phyloP scores from a whole-genome alignment of 1,140 invertebrate genomes.

The Procambarus virginalis region DNA sequence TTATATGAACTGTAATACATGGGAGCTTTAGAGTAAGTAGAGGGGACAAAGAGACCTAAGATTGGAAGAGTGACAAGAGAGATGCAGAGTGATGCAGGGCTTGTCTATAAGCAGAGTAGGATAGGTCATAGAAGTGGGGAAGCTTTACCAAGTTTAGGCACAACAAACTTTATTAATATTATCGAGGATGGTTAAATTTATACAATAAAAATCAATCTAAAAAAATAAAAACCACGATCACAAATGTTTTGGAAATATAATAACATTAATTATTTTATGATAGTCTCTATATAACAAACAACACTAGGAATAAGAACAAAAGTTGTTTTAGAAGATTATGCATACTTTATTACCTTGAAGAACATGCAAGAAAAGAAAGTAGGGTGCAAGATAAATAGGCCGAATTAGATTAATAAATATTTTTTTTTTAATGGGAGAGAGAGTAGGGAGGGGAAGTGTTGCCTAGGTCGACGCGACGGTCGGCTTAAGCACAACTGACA shows the following conservation, averaged over 20 bases:
- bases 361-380: background rate
- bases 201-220: no score
- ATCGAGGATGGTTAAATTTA: background rate
- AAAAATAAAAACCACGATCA: no score
- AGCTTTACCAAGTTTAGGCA: background rate
- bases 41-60: background rate
- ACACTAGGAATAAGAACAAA: no score
- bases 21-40: background rate
- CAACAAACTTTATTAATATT: background rate
- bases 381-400: background rate
- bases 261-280: background rate
- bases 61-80: constrained; percentile 7
- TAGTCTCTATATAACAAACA: no score
- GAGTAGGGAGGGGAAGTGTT: background rate
- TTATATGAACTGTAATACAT: background rate
- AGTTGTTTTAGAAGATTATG: background rate
- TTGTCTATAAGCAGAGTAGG: background rate
- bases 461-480: constrained; percentile 2
- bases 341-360: background rate
- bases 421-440: background rate
- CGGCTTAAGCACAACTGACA: constrained; percentile 11
- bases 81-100: background rate
- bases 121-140: background rate
- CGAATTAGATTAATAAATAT: background rate
- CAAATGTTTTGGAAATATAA: background rate